Evolutionary conservation across 2,888 invertebrate genomes (phyloP).

Genomic region (Dione vanillae): DNA sequence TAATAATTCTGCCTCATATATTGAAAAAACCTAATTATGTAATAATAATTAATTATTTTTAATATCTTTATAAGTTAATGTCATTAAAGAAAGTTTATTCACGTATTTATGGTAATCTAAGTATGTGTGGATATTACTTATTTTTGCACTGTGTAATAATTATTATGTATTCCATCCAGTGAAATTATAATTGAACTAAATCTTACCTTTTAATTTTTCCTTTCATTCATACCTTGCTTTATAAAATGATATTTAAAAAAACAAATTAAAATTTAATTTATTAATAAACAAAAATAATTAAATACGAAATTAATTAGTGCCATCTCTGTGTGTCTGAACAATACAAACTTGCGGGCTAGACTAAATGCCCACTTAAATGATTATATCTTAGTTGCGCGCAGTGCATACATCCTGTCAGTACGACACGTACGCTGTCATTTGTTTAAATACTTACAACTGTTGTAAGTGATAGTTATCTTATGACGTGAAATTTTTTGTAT

Average conservation of each 20-base stretch:
- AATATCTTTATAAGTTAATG: constrained; percentile 9
- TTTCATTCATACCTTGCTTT: too few relatives aligned
- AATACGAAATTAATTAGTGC: neutral
- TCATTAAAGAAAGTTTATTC: neutral
- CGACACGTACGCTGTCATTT: constrained; percentile 28
- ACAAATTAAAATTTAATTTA: neutral
- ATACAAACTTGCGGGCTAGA: constrained; percentile 18
- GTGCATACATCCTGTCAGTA: constrained; percentile 34
- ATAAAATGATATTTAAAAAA: too few relatives aligned
- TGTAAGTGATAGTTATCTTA: constrained; percentile 17
- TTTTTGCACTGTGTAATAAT: too few relatives aligned
- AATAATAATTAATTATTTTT: constrained; percentile 10
- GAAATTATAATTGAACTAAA: too few relatives aligned
- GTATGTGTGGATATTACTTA: too few relatives aligned
- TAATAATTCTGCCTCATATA: constrained; percentile 5
- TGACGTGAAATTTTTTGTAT: constrained; percentile 9
- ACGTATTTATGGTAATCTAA: too few relatives aligned
- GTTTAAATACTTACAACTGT: constrained; percentile 25
- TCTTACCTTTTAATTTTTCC: too few relatives aligned
- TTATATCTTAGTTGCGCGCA: constrained; percentile 31
- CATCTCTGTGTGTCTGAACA: neutral
- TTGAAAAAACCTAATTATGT: neutral
- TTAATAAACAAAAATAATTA: neutral
- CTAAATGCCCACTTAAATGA: constrained; percentile 26
- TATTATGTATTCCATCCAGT: too few relatives aligned